Evolutionary conservation across 2,113 vertebrate species (phyloP), one percentile per base, ranked within the genome.

Genomic region (Periophthalmus modestus): DNA sequence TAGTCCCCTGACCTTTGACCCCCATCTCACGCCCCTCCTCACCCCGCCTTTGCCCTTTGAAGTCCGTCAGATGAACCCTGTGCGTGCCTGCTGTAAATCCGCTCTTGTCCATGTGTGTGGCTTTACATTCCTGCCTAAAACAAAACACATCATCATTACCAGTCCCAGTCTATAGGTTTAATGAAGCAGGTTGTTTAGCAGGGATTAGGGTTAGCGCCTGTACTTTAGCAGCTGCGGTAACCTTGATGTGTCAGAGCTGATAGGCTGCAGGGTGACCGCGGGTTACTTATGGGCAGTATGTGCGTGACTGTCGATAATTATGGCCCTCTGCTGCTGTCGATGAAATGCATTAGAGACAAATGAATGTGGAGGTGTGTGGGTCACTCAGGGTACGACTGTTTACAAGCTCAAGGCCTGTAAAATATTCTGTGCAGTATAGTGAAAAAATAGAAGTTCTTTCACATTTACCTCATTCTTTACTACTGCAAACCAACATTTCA

Each of bases 91-190:
- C 69, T 62, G 46, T 77, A 69, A 85, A 82, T 55, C 77, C 61
- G 12, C n/a, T n/a, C 52, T 18, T n/a, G 39, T 58, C 48, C 28
- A n/a, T 72, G 57, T 48, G 43, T 72, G 50, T 47, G 75, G 54
- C 72, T 19, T 63, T n/a, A 55, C 83, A 83, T 84, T 87, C 81
- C 70, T 87, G 48, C 61, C 68, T 16, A 11, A n/a, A 68, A 82
- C 66, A 78, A 76, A 82, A 80, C 19, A 62, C 73, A 82, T 63
- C 48, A 18, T 59, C 3, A 7, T 52, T 19, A 36, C 9, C 54
- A 58, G 57, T 24, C 68, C 21, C 46, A 12, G 75, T 73, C 52
- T 21, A 12, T 46, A 63, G 75, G 79, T 75, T 83, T 87, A 88
- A 91, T 77, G 79, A 71, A 23, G 21, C 46, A n/a, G 84, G 85